Base-by-base conservation (phyloP, 2,888 invertebrate species). In the Netelia melanura region DNA sequence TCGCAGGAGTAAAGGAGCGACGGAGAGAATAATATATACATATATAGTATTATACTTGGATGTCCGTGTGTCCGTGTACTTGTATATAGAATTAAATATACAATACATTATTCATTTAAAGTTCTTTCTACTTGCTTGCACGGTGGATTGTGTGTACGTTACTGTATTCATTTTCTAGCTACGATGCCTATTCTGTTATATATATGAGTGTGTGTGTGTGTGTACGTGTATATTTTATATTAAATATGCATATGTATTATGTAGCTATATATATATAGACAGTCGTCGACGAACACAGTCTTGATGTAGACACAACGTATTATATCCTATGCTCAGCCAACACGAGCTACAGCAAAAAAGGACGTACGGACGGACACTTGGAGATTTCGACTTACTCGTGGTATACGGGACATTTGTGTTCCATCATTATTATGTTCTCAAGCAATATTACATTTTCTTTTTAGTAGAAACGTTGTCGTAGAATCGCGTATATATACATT, bases 81-180 rank as follows among this genome's bases (percentile, higher is more conserved):
- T 81, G 81, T 91, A 90, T 92, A 91, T 92, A 89, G 90, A 92
- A 93, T 93, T 93, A 93, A 93, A 93, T 93, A 93, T 93, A 93
- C 93, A 92, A 93, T 93, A 93, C 93, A 93, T 93, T 93, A 93
- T 93, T 93, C 93, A 93, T 93, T 93, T 93, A 91, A 92, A 93
- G 91, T 92, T 93, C 92, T 93, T 93, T 93, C 93, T 92, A 91
- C 91, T 91, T 91, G 91, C 92, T 91, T 90, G 91, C 89, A 88
- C 88, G 89, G 90, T 77, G 89, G 90, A 91, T 90, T 89, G 90
- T 91, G 70, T 84, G 81, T 78, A 89, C 89, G 90, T 89, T 38
- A 90, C 90, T 90, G 88, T 84, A 83, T 88, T 80, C 88, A 80
- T 84, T 72, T 80, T 43, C 76, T 65, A 44, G 64, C 43, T 58